Conservation (phyloP, 2,113 vertebrate genomes). For the Pterocles gutturalis region DNA sequence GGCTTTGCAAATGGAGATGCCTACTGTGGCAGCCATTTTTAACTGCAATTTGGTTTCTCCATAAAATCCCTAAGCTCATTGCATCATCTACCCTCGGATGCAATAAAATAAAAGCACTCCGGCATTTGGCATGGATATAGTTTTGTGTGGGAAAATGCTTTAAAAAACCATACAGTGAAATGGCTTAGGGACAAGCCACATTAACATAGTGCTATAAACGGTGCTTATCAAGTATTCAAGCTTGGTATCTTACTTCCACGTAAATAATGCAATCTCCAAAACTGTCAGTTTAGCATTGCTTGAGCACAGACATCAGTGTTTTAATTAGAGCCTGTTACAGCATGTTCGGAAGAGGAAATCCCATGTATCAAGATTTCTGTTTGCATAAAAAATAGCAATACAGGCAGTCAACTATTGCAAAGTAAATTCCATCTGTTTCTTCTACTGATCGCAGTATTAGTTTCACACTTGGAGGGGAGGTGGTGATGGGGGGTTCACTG, state of each 20-base stretch:
- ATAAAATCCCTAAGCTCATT: background rate
- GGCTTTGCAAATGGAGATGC: background rate
- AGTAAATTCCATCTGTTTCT: background rate
- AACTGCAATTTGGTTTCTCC: background rate
- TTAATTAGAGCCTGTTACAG: background rate
- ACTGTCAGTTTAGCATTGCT: background rate
- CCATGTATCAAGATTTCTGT: background rate
- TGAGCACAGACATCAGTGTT: background rate
- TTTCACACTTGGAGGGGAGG: background rate
- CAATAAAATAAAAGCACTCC: background rate
- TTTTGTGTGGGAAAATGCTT: background rate
- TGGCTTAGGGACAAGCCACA: background rate
- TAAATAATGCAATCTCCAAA: background rate
- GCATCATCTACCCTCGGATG: no score
- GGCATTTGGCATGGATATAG: background rate
- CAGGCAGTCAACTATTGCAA: background rate
- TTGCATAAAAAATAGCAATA: background rate
- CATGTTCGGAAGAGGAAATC: background rate
- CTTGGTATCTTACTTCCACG: background rate
- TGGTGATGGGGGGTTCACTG: background rate
- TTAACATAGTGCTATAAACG: background rate
- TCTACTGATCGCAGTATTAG: background rate
- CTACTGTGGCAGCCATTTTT: background rate
- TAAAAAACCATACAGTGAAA: background rate
- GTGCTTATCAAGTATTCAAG: background rate